Conservation (phyloP, 2,797 vertebrate genomes). For the Lagorchestes hirsutus region DNA sequence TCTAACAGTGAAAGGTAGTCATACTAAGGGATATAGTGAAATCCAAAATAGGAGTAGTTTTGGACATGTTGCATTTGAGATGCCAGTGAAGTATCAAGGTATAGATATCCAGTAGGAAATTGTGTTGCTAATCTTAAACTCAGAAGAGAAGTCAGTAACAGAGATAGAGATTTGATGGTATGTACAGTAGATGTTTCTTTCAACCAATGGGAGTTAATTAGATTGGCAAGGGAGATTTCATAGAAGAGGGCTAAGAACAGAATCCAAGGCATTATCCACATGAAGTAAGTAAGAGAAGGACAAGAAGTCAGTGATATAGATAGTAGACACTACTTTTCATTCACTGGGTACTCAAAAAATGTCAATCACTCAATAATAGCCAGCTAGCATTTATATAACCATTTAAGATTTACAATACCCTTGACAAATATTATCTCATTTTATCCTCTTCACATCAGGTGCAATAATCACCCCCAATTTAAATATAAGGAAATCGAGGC, state of each 20-base stretch:
- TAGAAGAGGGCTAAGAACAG: neutral
- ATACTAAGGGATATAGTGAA: neutral
- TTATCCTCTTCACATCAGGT: neutral
- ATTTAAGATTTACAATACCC: neutral
- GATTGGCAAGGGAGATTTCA: neutral
- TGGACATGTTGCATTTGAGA: neutral
- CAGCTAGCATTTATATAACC: neutral
- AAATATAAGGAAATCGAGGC: neutral
- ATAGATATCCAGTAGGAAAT: neutral
- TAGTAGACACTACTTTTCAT: neutral
- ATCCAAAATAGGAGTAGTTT: neutral
- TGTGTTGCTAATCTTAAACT: neutral
- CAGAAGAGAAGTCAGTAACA: neutral
- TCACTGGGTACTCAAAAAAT: neutral
- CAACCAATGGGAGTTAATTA: neutral
- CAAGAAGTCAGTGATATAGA: neutral
- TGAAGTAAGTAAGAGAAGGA: neutral
- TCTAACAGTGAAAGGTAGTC: neutral
- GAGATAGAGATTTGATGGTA: neutral
- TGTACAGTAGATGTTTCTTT: neutral
- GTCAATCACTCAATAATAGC: neutral
- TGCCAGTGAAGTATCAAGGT: neutral
- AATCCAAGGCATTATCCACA: too few species aligned
- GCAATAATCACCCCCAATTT: neutral
- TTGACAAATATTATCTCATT: neutral